These are phyloP conservation scores for Cydia strobilella DNA, from an alignment of 1,140 invertebrate species.

Conservation along the genomic window DNA sequence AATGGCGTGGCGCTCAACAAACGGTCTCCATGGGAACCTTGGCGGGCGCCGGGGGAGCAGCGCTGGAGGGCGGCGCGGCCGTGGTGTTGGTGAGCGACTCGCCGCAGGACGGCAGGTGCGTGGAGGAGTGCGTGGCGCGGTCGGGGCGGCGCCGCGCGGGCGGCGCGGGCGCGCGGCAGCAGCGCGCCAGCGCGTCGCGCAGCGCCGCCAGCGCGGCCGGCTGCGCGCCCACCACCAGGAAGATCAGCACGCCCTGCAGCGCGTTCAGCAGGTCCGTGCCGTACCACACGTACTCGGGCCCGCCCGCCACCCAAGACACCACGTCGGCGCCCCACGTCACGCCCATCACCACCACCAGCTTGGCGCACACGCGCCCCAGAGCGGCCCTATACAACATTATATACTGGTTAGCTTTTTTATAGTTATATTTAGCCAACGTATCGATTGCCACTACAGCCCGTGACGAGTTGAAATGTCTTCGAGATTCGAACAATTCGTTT, in stretches of 20 bases:
- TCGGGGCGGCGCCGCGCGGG: conserved; percentile 74
- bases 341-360: conserved; percentile 92
- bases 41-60: conserved; percentile 85
- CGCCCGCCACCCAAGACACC: conserved; percentile 86
- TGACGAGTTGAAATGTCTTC: no score
- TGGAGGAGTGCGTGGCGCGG: conserved; percentile 84
- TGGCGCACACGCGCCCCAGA: conserved; percentile 88
- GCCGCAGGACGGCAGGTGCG: conserved; percentile 88
- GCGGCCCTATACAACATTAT: conserved; percentile 82
- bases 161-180: conserved; percentile 66
- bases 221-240: conserved; percentile 93
- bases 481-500: no score
- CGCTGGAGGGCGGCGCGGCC: conserved; percentile 85
- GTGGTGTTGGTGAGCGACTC: conserved; percentile 87
- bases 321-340: conserved; percentile 92
- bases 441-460: no score
- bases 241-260: conserved; percentile 93
- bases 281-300: conserved; percentile 89
- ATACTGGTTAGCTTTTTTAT: neutral
- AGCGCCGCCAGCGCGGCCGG: conserved; percentile 83
- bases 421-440: no score
- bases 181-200: conserved; percentile 76
- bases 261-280: conserved; percentile 90
- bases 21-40: conserved; percentile 81
- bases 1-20: conserved; percentile 61